These are phyloP conservation scores for Xylocopa sonorina DNA, from an alignment of 1,140 invertebrate genomes.

Conservation along the genomic window DNA sequence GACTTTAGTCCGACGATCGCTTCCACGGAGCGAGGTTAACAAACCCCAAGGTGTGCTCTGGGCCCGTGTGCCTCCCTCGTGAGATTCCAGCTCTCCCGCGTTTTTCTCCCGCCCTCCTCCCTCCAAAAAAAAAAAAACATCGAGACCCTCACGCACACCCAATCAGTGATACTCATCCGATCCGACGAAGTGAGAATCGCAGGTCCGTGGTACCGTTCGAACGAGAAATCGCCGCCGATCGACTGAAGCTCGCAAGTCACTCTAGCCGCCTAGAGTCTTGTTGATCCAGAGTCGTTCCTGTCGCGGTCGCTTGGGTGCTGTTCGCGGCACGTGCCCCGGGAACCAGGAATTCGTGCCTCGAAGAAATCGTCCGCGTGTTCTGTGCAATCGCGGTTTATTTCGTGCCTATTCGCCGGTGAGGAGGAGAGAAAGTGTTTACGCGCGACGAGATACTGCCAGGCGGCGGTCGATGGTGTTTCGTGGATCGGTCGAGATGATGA, in stretches of 20 bases:
- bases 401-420: constrained; percentile 14
- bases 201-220: too few species aligned
- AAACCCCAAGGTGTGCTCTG: constrained; percentile 45
- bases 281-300: not conserved
- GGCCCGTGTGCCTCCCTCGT: not conserved
- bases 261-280: constrained; percentile 12
- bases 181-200: too few species aligned
- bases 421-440: constrained; percentile 3
- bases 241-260: not conserved
- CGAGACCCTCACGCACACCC: too few species aligned
- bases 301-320: not conserved
- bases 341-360: constrained; percentile 24
- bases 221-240: too few species aligned
- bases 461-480: constrained; percentile 24
- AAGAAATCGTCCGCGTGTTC: constrained; percentile 46
- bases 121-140: too few species aligned
- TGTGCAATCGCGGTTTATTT: constrained; percentile 47
- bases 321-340: constrained; percentile 25
- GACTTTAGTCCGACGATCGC: constrained; percentile 80
- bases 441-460: constrained; percentile 6
- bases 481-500: constrained; percentile 51
- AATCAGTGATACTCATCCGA: too few species aligned
- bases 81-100: constrained; percentile 11
- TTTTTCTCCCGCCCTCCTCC: not conserved
- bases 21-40: constrained; percentile 78